Evolutionary conservation across 1,140 invertebrate species (phyloP), one percentile per base, ranked within the genome.

Genomic region (Microplitis mediator): DNA sequence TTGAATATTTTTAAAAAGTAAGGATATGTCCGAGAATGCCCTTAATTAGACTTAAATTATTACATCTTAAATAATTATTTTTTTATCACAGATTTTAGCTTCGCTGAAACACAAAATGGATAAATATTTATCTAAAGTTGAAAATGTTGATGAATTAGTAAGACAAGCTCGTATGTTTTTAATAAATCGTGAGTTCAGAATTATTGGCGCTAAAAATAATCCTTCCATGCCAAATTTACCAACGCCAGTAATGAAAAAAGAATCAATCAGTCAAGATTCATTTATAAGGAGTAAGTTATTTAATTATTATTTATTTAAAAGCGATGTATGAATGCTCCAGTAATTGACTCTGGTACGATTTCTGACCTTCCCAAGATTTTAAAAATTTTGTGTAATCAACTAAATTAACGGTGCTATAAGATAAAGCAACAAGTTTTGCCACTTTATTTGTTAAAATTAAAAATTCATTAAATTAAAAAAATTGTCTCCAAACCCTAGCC

Each of bases 71-170:
- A 23, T 23, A 23, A 23, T 23, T 23, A 23, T 70, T 66, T 76
- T 78, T 87, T 86, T 4, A n/a, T n/a, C 11, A 11, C 77, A 95
- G 94, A 92, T 94, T 75, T 88, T 95, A 77, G 92, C 90, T 74
- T 93, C 92, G 76, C 88, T 97, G n/a, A 95, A 95, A 79, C 93
- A 95, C 73, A 94, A 94, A 85, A 91, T 97, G 71, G 95, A 97
- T 84, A 90, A 91, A 67, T 91, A 92, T 82, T 89, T 95, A 61
- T 89, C 87, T 0, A 91, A 91, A n/a, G 88, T 93, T 11, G 89
- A 91, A 32, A 92, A 95, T 82, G 90, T 91, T 23, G 87, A 90
- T 34, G 85, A 90, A 69, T 85, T 96, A 11, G 90, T 95, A 13
- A 90, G 91, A 80, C 91, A 93, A 81, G 95, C 94, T 31, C 90